phyloP scores from a whole-genome alignment of 64 coral and sea anemone genomes.

The Porites australiensis region DNA sequence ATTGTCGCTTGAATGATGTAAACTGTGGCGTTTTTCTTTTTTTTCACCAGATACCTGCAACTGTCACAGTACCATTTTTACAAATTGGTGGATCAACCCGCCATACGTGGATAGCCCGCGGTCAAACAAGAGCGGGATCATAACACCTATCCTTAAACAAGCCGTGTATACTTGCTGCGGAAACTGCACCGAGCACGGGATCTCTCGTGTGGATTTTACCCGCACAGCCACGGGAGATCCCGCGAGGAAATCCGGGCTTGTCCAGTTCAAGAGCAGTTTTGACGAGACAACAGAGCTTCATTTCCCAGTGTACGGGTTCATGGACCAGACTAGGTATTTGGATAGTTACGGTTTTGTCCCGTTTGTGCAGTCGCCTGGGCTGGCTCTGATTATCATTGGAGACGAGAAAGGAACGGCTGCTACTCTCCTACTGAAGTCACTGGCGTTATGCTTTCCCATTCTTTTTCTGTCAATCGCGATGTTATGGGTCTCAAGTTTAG shows the following conservation, averaged over 20 bases:
- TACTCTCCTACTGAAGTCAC: constrained; percentile 63
- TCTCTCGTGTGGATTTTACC: constrained; percentile 59
- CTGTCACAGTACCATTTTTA: constrained; percentile 65
- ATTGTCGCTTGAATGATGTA: no score
- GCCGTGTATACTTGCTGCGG: constrained; percentile 83
- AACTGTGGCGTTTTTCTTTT: neutral
- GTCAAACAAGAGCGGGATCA: constrained; percentile 78
- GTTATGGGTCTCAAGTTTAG: constrained; percentile 83
- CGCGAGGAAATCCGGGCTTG: constrained; percentile 72
- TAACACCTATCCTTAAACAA: constrained; percentile 76
- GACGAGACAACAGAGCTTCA: constrained; percentile 75
- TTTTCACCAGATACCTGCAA: constrained; percentile 81
- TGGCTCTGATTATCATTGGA: constrained; percentile 89
- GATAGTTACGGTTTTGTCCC: constrained; percentile 85
- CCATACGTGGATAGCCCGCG: constrained; percentile 79
- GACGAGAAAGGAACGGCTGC: constrained; percentile 89
- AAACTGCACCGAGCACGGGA: constrained; percentile 77
- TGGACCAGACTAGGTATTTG: constrained; percentile 74
- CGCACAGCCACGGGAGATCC: neutral
- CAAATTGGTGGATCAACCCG: constrained; percentile 89
- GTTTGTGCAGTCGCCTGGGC: constrained; percentile 76
- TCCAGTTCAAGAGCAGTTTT: constrained; percentile 68
- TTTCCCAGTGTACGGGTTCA: constrained; percentile 89
- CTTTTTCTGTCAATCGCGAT: constrained; percentile 79
- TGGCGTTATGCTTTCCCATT: constrained; percentile 89